These are phyloP conservation scores for Elysia crispata DNA, from an alignment of 2,888 invertebrate genomes.

Conservation along the genomic window DNA sequence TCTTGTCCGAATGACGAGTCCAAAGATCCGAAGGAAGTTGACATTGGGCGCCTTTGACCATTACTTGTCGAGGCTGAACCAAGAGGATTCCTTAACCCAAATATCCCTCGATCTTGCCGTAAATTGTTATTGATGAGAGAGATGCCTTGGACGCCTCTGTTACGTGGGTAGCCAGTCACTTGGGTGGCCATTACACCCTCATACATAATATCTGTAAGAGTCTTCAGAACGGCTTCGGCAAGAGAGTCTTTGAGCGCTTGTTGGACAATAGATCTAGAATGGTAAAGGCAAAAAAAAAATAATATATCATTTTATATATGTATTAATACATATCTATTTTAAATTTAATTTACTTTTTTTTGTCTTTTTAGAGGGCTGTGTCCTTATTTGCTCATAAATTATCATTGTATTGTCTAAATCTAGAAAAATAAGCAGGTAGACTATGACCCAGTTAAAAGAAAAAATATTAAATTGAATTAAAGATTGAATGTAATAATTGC, in stretches of 20 bases:
- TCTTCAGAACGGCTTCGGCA: background rate
- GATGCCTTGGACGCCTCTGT: background rate
- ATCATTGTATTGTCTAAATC: background rate
- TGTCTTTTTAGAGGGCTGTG: background rate
- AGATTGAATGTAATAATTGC: no score
- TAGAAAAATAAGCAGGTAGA: background rate
- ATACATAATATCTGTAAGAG: constrained; percentile 5
- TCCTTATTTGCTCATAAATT: background rate
- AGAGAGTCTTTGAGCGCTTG: background rate
- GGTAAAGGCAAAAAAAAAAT: background rate
- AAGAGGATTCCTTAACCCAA: no score
- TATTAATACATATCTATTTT: no score
- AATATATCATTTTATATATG: no score
- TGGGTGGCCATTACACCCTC: constrained; percentile 5
- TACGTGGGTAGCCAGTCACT: background rate
- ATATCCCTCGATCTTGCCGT: background rate
- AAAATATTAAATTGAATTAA: no score
- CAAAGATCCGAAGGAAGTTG: background rate
- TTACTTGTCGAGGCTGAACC: no score
- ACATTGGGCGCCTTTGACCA: background rate
- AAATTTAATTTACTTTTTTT: background rate
- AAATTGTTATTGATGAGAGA: background rate
- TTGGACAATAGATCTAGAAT: constrained; percentile 5
- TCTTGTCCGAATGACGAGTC: background rate
- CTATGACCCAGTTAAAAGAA: no score